Conservation (phyloP, 2,888 invertebrate species). For the Thumatha senex region DNA sequence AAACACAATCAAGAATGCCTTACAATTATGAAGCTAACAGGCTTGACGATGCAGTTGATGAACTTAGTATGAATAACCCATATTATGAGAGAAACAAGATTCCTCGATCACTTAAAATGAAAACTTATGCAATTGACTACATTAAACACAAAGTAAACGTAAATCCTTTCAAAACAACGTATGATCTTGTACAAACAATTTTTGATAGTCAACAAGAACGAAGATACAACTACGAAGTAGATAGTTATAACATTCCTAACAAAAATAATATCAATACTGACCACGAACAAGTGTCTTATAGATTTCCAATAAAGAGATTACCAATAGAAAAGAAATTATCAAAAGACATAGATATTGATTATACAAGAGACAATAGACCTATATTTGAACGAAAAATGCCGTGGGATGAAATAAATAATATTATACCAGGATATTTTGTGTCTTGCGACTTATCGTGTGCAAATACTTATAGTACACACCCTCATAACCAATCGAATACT, state of each 20-base stretch:
- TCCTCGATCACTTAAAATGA: neutral
- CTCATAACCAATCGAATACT: neutral
- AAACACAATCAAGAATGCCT: constrained; percentile 33
- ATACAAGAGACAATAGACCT: neutral
- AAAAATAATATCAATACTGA: neutral
- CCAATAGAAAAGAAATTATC: neutral
- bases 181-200: constrained; percentile 61
- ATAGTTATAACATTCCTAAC: neutral
- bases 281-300: neutral
- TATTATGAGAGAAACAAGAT: neutral
- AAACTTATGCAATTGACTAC: constrained; percentile 11
- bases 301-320: neutral
- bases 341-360: neutral
- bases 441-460: neutral
- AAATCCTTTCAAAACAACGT: constrained; percentile 47
- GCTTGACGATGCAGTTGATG: neutral
- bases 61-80: neutral
- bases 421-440: neutral
- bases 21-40: constrained; percentile 21
- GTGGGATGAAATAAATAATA: neutral
- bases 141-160: constrained; percentile 16
- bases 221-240: neutral
- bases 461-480: neutral
- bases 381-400: neutral
- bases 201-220: constrained; percentile 35